These are phyloP conservation scores for Lithobates pipiens DNA, from an alignment of 2,797 vertebrate genomes.

Conservation along the genomic window DNA sequence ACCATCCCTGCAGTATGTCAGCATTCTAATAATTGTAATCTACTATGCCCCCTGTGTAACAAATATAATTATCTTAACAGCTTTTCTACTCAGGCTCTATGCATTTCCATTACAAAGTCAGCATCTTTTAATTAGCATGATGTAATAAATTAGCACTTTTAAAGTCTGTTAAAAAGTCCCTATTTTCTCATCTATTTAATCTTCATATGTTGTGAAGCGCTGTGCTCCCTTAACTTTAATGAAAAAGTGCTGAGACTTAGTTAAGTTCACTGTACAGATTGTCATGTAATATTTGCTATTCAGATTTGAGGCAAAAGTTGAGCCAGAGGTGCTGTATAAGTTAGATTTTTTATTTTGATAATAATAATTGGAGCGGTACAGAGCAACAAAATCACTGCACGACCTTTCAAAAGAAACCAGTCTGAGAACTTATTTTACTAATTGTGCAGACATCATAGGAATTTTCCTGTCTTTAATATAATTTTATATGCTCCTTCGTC, in stretches of 20 bases:
- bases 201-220: constrained; percentile 74
- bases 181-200: constrained; percentile 79
- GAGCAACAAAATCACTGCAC: too few relatives aligned
- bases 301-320: neutral
- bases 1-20: constrained; percentile 65
- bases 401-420: too few relatives aligned
- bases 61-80: constrained; percentile 77
- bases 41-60: constrained; percentile 70
- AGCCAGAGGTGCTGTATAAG: too few relatives aligned
- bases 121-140: constrained; percentile 77
- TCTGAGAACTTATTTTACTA: too few relatives aligned
- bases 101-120: constrained; percentile 75
- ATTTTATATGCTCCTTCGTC: too few relatives aligned
- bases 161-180: constrained; percentile 74
- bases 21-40: constrained; percentile 75
- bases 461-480: too few relatives aligned
- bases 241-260: constrained; percentile 57
- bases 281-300: neutral
- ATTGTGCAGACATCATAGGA: too few relatives aligned
- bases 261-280: constrained; percentile 27
- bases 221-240: constrained; percentile 65
- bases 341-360: too few relatives aligned
- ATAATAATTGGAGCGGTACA: too few relatives aligned
- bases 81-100: constrained; percentile 72
- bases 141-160: constrained; percentile 78